Evolutionary conservation across 2,888 invertebrate species (phyloP), one percentile per base, ranked within the genome.

Genomic region (Sussaba pulchella): DNA sequence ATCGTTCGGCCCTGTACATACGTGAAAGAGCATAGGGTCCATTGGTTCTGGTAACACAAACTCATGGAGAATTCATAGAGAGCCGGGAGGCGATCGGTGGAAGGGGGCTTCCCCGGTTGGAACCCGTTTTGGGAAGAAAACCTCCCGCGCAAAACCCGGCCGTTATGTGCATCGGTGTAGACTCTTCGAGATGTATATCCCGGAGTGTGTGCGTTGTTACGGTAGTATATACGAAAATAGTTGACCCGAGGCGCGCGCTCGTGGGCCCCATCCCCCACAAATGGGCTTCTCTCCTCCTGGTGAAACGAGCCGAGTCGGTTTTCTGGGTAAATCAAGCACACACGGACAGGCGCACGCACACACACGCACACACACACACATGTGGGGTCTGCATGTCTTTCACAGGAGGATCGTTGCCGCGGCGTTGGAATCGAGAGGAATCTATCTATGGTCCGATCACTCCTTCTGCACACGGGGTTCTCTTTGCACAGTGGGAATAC

Each of bases 391-490:
- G 36, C 50, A 19, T 67, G 39, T 67, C 31, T 57, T 57, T 8
- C 31, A 14, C 14, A 41, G 52, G n/a, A 41, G 41, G 10, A 52
- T 70, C 57, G 31, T 4, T 19, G 57, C 26, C 36, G 57, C 43
- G 47, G 57, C 12, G 57, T 57, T 70, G 70, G 6, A 45, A 59
- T 69, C 57, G 72, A 64, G 72, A 73, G 50, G 79, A 79, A 82
- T 82, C 78, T 82, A 82, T 82, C 78, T 79, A 70, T 57, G 78
- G 69, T 82, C 82, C 82, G 82, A 82, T 82, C 82, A 82, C 76
- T 63, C 50, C 57, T 73, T 73, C 63, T 64, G 43, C 72, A 64
- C 72, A 64, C 61, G 61, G 73, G 72, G 41, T 54, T 61, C 52
- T 59, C 63, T 77, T 52, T 39, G 50, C 75, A 78, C 74, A 63